A percentile compares a stretch with the other conserved stretches of the same genome.
These are phyloP conservation scores for Acanthopleura granulata DNA, from an alignment of 2,888 invertebrate genomes.

Conservation along the genomic window DNA sequence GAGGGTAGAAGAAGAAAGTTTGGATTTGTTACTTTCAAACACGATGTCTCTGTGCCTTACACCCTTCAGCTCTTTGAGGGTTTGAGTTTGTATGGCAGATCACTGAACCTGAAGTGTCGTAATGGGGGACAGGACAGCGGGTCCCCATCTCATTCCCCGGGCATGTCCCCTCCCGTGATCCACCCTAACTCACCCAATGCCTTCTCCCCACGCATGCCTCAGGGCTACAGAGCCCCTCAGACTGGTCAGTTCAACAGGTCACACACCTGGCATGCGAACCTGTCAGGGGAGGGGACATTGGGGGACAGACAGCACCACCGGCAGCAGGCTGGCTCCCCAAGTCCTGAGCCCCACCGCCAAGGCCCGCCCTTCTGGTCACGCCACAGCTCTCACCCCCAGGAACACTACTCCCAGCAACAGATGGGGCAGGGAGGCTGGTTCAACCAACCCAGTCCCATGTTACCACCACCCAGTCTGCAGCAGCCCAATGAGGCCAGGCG, in stretches of 20 bases:
- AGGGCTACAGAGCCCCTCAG: neutral
- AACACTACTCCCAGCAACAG: neutral
- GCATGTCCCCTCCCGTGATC: neutral
- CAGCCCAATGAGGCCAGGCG: neutral
- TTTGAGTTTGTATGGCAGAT: constrained; percentile 73
- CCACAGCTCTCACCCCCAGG: neutral
- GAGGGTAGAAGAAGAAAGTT: constrained; percentile 79
- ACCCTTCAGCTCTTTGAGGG: constrained; percentile 82
- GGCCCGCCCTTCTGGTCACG: neutral
- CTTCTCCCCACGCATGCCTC: neutral
- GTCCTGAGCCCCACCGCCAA: neutral
- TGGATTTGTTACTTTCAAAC: constrained; percentile 84
- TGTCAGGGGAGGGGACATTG: neutral
- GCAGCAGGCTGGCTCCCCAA: neutral
- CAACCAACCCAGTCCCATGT: neutral
- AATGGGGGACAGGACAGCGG: neutral
- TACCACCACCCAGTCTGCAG: neutral
- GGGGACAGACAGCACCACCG: neutral
- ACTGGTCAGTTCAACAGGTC: neutral
- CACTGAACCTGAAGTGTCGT: neutral
- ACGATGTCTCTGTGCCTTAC: constrained; percentile 82
- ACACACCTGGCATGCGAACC: neutral
- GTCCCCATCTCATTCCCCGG: neutral
- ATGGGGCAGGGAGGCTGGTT: neutral
- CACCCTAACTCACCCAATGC: neutral